These are phyloP conservation scores for Euplagia quadripunctaria DNA, from an alignment of 2,888 invertebrate species.

Conservation along the genomic window DNA sequence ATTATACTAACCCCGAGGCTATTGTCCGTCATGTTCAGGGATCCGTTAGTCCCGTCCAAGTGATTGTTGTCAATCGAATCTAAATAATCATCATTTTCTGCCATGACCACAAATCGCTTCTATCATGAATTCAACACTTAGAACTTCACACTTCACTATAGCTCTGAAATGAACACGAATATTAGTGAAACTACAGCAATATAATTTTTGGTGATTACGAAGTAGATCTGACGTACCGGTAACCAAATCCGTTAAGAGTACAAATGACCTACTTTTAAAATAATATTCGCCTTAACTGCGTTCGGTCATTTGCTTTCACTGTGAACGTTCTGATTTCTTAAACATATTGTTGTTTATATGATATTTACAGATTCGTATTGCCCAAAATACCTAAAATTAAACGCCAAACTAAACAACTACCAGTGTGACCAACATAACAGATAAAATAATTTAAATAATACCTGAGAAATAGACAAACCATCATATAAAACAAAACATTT, in stretches of 20 bases:
- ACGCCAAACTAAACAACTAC: conserved; percentile 53
- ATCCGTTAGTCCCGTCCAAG: conserved; percentile 89
- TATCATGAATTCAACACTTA: conserved; percentile 66
- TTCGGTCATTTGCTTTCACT: conserved; percentile 54
- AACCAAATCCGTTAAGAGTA: conserved; percentile 78
- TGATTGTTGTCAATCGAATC: conserved; percentile 85
- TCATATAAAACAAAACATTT: neutral
- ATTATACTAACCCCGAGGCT: conserved; percentile 78
- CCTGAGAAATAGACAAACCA: neutral
- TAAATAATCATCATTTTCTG: conserved; percentile 85
- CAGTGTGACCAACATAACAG: conserved; percentile 41
- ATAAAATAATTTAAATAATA: neutral
- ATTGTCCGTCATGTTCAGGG: conserved; percentile 84
- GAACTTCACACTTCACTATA: conserved; percentile 57
- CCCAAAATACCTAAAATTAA: conserved; percentile 47
- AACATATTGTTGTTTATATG: conserved; percentile 62
- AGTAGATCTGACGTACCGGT: conserved; percentile 80
- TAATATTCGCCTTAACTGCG: conserved; percentile 64
- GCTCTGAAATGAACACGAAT: conserved; percentile 61
- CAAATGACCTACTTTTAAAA: conserved; percentile 76
- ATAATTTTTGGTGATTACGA: conserved; percentile 59
- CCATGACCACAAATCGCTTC: conserved; percentile 74
- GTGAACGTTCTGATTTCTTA: conserved; percentile 53
- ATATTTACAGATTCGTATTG: conserved; percentile 78
- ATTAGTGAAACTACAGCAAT: conserved; percentile 34